These are phyloP conservation scores for Pygoscelis antarcticus DNA, from an alignment of 2,113 vertebrate genomes.

Conservation along the genomic window DNA sequence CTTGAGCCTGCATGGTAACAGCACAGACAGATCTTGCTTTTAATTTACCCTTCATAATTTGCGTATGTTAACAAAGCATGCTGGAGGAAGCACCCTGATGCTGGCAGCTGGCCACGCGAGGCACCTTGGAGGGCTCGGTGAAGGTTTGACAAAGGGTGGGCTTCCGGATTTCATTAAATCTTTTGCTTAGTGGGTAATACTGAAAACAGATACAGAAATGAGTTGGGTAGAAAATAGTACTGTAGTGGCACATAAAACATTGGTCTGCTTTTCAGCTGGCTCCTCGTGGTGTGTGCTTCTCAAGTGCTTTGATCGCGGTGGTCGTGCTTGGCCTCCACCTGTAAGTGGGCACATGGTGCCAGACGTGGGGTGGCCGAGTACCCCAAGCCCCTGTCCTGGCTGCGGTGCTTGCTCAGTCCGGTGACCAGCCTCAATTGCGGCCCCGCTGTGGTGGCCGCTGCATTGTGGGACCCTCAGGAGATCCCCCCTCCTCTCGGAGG, in stretches of 20 bases:
- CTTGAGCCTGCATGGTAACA: not conserved
- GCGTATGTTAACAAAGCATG: not conserved
- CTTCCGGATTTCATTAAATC: not conserved
- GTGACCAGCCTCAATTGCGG: not conserved
- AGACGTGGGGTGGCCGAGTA: accelerated
- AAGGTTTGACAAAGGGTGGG: not conserved
- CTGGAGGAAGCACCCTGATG: not conserved
- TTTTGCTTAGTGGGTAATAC: not conserved
- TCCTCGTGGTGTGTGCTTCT: not conserved
- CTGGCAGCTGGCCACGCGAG: not conserved
- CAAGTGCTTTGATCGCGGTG: accelerated
- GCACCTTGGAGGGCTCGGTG: not conserved
- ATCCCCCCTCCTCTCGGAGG: not conserved
- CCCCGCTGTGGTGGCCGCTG: accelerated
- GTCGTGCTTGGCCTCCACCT: not conserved
- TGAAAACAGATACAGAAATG: not conserved
- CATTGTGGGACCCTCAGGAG: not conserved
- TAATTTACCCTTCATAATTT: not conserved
- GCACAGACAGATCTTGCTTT: not conserved
- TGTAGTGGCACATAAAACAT: not conserved
- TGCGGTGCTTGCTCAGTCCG: accelerated
- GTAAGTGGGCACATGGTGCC: not conserved
- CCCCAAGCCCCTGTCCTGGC: not conserved
- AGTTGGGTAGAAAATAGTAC: not conserved
- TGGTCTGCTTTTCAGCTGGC: not conserved